Conservation (phyloP, 2,797 vertebrate species). For the Micropoecilia bifurca region DNA sequence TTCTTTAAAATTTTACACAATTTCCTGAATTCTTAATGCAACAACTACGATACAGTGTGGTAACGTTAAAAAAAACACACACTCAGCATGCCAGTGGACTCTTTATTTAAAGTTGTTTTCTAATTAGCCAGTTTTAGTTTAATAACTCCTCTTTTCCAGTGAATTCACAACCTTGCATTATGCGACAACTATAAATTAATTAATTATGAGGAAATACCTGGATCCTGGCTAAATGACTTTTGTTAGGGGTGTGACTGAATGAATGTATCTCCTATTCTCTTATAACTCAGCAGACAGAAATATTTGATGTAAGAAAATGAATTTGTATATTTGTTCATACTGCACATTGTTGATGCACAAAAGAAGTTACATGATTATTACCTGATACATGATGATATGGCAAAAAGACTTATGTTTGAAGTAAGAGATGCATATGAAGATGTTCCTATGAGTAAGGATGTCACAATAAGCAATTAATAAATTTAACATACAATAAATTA, state of each 20-base stretch:
- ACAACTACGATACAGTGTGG: background rate
- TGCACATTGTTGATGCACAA: background rate
- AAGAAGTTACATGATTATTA: background rate
- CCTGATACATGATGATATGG: background rate
- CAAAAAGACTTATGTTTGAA: background rate
- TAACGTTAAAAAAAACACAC: background rate
- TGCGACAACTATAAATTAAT: background rate
- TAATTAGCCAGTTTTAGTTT: background rate
- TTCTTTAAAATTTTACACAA: background rate
- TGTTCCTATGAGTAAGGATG: background rate
- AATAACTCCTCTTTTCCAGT: background rate
- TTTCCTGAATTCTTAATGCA: background rate
- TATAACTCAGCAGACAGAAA: background rate
- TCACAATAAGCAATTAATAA: too few relatives aligned
- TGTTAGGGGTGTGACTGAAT: background rate
- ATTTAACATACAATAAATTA: too few relatives aligned
- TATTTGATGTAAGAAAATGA: background rate
- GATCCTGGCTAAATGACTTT: background rate
- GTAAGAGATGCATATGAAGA: background rate
- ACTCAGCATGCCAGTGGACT: background rate
- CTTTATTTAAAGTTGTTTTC: background rate
- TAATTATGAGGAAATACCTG: background rate
- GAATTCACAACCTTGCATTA: background rate
- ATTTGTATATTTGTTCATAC: background rate
- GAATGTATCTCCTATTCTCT: background rate